Evolutionary conservation across 2,888 invertebrate species (phyloP).

Genomic region (Formica aserva): DNA sequence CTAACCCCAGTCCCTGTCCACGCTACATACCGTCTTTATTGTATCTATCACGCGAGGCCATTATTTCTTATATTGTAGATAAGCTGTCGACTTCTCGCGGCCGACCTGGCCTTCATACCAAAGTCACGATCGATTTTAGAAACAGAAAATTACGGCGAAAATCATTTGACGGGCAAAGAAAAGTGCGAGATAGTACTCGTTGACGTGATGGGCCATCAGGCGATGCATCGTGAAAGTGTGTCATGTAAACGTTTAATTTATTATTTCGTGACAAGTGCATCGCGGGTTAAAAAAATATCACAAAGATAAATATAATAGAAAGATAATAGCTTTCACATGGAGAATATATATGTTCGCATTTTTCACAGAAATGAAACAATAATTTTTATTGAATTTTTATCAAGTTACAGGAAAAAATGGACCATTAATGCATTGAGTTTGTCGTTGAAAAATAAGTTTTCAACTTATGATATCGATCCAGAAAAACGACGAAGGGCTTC

Average conservation of each 20-base stretch:
- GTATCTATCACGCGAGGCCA: slow-evolving; percentile 58
- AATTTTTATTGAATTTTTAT: not conserved
- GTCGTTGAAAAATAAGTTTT: not conserved
- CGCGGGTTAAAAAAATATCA: not conserved
- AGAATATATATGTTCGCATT: not conserved
- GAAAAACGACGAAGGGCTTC: not conserved
- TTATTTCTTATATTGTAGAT: slow-evolving; percentile 33
- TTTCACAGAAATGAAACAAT: not conserved
- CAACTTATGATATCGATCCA: not conserved
- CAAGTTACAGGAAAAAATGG: not conserved
- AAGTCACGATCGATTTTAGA: slow-evolving; percentile 66
- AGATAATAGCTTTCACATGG: not conserved
- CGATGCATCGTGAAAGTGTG: not conserved
- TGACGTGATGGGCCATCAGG: not conserved
- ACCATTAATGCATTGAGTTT: not conserved
- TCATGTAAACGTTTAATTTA: not conserved
- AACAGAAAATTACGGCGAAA: slow-evolving; percentile 56
- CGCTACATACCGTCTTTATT: slow-evolving; percentile 47
- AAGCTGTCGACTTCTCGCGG: not conserved
- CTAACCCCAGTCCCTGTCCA: not conserved
- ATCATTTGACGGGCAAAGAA: slow-evolving; percentile 43
- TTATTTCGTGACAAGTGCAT: not conserved
- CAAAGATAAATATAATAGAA: not conserved
- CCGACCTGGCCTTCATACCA: slow-evolving; percentile 54
- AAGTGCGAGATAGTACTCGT: not conserved